Evolutionary conservation across 2,113 vertebrate species (phyloP), one percentile per base, ranked within the genome.

Genomic region (Cyprinus carpio): DNA sequence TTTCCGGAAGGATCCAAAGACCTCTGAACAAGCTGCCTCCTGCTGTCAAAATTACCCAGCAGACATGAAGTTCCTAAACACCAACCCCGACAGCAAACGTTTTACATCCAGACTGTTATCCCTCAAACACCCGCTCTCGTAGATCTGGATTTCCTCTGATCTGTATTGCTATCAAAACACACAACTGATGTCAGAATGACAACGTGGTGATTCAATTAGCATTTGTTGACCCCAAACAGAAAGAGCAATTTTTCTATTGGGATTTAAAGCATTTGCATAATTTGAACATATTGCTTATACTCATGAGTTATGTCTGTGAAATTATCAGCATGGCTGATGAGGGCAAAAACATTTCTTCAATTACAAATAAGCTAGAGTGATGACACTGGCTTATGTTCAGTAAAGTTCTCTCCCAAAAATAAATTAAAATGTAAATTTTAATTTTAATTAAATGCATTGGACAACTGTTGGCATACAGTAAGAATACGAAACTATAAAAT

Each of bases 101-200:
- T 83, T 82, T 72, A 83, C 49, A 83, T 83, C 81, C 81, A 58
- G 20, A 83, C 67, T 72, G 65, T 71, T 83, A 83, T 83, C 67
- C 67, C 43, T 83, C 46, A 72, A 83, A 83, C 25, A 56, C 65
- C 11, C 3, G 23, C 51, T 72, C 67, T 58, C 31, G 13, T n/a
- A 82, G 46, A 40, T 34, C 65, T 46, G 20, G 40, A 20, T 81
- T 81, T 81, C 62, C 80, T 81, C 43, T 81, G 62, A 69, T 83
- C 65, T 58, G 67, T 74, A 51, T 72, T 37, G 67, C 67, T 37
- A 25, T 83, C 65, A 83, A 72, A 83, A 56, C 67, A 71, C 49
- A 58, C 46, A 34, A 51, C 46, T 27, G 49, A 56, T 58, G 67
- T 37, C 29, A 40, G 67, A 83, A 56, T 83, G 46, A n/a, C 23